These are phyloP conservation scores for Eugnorisma glareosa DNA, from an alignment of 2,888 invertebrate species.

Conservation along the genomic window DNA sequence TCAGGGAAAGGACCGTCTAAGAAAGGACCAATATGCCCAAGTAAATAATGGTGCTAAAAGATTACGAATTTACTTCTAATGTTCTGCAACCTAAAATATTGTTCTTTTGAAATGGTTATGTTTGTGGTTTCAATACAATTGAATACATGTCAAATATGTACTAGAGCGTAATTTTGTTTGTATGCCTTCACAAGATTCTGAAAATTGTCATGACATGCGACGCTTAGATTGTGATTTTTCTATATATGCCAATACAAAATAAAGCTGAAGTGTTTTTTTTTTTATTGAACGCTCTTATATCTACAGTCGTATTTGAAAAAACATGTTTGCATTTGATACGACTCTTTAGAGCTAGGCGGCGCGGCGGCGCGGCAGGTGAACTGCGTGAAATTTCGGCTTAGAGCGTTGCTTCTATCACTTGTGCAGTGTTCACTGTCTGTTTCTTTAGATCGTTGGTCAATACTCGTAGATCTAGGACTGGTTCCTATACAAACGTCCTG, in stretches of 20 bases:
- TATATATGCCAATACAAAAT: not conserved
- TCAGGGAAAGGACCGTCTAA: not conserved
- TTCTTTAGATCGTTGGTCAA: not conserved
- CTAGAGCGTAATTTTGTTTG: not conserved
- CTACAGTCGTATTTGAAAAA: not conserved
- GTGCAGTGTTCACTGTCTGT: not conserved
- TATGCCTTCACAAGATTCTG: not conserved
- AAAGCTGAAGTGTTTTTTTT: not conserved
- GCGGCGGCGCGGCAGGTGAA: too few species aligned
- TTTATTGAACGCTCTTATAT: not conserved
- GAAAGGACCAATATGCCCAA: not conserved
- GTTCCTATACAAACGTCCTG: not conserved
- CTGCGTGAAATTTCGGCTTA: not conserved
- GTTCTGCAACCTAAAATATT: not conserved
- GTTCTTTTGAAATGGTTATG: not conserved
- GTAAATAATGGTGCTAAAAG: not conserved
- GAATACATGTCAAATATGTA: conserved; percentile 1
- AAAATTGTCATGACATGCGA: not conserved
- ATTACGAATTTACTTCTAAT: not conserved
- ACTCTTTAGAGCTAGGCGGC: not conserved
- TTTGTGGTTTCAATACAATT: not conserved
- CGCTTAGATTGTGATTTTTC: not conserved
- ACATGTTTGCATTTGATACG: not conserved
- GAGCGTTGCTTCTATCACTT: not conserved
- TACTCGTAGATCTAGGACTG: not conserved